Percentiles rank a stretch among this genome's conserved stretches.
Conservation (phyloP, 2,797 vertebrate species). For the Todus mexicanus region DNA sequence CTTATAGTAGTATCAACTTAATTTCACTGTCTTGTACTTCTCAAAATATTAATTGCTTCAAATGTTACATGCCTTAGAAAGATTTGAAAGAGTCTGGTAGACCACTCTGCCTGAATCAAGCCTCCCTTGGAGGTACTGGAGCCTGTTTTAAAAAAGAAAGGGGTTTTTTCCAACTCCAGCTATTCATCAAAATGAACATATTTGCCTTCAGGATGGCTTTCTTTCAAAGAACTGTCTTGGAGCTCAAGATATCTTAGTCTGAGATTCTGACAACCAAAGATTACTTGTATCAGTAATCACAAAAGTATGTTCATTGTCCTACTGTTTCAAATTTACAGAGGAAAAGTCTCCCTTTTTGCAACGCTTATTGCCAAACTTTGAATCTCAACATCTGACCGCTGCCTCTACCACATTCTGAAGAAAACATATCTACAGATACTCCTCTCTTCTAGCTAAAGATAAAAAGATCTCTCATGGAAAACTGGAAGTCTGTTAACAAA, state of each 20-base stretch:
- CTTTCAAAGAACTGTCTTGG: background rate
- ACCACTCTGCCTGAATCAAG: background rate
- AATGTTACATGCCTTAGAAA: background rate
- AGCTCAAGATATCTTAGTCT: background rate
- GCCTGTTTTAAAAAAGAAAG: background rate
- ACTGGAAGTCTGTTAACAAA: background rate
- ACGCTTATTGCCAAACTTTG: background rate
- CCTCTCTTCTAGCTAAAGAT: background rate
- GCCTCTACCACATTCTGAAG: background rate
- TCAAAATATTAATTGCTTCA: background rate
- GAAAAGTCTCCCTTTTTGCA: background rate
- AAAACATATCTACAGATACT: background rate
- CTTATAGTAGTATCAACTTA: background rate
- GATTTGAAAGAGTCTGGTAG: background rate
- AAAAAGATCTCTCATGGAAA: background rate
- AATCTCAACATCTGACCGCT: background rate
- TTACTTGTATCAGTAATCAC: background rate
- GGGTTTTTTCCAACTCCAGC: background rate
- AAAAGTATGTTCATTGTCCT: background rate
- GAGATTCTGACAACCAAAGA: background rate
- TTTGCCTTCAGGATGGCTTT: background rate
- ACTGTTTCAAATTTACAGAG: background rate
- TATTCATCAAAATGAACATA: background rate
- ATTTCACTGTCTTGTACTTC: background rate
- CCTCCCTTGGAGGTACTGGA: background rate